Percentiles rank a stretch among this genome's conserved stretches.
Evolutionary conservation across 2,113 vertebrate genomes (phyloP).

Genomic region (Scortum barcoo): DNA sequence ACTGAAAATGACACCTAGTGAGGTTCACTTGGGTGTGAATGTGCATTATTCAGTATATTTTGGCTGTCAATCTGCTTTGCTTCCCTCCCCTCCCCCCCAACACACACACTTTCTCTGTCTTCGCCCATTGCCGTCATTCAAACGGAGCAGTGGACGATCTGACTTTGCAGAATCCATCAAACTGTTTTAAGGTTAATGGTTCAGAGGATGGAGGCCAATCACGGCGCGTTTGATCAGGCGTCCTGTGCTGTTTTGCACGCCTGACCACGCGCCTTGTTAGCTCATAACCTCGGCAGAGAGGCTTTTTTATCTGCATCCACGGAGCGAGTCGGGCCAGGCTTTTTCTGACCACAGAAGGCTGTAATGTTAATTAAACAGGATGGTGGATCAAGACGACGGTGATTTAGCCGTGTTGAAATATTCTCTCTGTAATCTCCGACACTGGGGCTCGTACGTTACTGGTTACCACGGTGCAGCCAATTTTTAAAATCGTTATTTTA

Average conservation of each 20-base stretch:
- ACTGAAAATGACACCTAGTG: background rate
- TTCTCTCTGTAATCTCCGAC: conserved; percentile 6
- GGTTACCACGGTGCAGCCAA: background rate
- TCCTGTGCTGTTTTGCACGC: conserved; percentile 41
- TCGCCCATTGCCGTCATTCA: conserved; percentile 21
- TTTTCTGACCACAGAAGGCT: conserved; percentile 10
- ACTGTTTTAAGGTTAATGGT: conserved; percentile 64
- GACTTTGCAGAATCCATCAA: conserved; percentile 47
- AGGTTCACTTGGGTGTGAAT: conserved; percentile 5
- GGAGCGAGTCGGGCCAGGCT: conserved; percentile 10
- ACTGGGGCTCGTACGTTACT: background rate
- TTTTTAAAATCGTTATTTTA: background rate
- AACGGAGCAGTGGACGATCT: conserved; percentile 30
- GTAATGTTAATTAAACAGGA: conserved; percentile 61
- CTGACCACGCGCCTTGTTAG: conserved; percentile 51
- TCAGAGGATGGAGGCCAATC: conserved; percentile 49
- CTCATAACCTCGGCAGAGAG: conserved; percentile 39
- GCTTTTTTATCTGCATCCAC: conserved; percentile 37
- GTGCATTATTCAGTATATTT: conserved; percentile 32
- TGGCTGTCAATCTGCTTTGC: background rate
- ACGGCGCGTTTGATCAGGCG: conserved; percentile 56
- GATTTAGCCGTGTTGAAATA: conserved; percentile 21
- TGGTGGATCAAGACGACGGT: background rate
- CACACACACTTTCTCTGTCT: background rate
- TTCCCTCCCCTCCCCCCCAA: no score